These are phyloP conservation scores for Ursus arctos DNA, from an alignment of 2,113 vertebrate species.

Conservation along the genomic window DNA sequence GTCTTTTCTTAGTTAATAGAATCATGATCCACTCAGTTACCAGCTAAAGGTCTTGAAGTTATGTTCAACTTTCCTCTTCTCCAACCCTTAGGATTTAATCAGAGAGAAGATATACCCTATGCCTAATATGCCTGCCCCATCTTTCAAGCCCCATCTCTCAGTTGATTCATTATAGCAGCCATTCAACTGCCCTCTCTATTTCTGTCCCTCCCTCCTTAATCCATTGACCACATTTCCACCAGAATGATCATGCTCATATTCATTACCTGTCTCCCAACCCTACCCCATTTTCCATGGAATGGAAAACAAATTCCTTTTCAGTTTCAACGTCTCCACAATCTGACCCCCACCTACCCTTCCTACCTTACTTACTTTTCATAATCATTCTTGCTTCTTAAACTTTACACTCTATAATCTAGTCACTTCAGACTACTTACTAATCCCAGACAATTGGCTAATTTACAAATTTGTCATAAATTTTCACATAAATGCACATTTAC, in stretches of 20 bases:
- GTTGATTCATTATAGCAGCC: neutral
- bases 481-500: neutral
- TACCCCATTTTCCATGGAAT: neutral
- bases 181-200: neutral
- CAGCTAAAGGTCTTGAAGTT: neutral
- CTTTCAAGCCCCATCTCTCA: neutral
- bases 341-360: neutral
- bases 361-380: neutral
- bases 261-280: neutral
- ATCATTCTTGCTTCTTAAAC: neutral
- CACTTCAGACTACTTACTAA: neutral
- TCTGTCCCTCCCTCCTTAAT: neutral
- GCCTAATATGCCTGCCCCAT: neutral
- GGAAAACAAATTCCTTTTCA: neutral
- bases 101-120: neutral
- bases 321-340: neutral
- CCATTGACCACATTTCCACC: too few species aligned
- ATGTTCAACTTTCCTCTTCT: neutral
- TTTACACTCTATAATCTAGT: neutral
- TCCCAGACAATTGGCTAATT: neutral
- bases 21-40: neutral
- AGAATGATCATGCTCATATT: neutral
- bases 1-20: neutral
- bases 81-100: neutral
- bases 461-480: neutral